phyloP scores from a whole-genome alignment of 2,888 invertebrate genomes.

The Drosophila anomelani region DNA sequence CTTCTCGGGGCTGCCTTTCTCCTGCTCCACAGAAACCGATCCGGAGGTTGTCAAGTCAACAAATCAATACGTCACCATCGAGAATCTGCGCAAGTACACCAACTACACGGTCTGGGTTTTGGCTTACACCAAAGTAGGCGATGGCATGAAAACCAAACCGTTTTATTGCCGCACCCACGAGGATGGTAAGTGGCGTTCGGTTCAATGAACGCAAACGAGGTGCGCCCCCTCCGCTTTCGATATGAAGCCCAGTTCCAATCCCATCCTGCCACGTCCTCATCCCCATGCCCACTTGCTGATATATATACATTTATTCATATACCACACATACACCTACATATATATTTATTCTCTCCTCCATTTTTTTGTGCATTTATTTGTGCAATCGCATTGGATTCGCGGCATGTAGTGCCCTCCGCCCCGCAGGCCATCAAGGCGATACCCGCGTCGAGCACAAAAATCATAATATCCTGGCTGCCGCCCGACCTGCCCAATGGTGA shows the following conservation, averaged over 20 bases:
- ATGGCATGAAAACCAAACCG: constrained; percentile 93
- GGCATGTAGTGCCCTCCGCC: constrained; percentile 91
- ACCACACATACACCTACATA: constrained; percentile 18
- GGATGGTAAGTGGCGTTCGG: constrained; percentile 88
- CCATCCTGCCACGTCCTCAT: constrained; percentile 10
- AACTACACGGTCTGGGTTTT: constrained; percentile 96
- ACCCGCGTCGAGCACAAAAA: constrained; percentile 93
- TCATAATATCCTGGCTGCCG: constrained; percentile 95
- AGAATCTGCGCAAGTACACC: constrained; percentile 92
- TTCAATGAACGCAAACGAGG: constrained; percentile 78
- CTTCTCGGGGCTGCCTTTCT: constrained; percentile 1
- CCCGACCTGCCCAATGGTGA: constrained; percentile 93
- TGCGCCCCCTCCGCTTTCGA: constrained; percentile 27
- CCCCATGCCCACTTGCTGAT: constrained; percentile 17
- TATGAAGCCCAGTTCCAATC: background rate
- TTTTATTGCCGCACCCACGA: constrained; percentile 95
- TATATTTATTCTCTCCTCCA: constrained; percentile 3
- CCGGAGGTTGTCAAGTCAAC: constrained; percentile 90
- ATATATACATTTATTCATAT: constrained; percentile 45
- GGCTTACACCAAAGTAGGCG: constrained; percentile 95
- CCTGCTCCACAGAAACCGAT: constrained; percentile 87
- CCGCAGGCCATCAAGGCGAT: constrained; percentile 96
- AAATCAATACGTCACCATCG: constrained; percentile 86
- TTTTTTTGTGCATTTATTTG: constrained; percentile 35
- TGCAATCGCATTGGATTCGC: constrained; percentile 22